A percentile compares a stretch with the other conserved stretches of the same genome.
Conservation (phyloP, 1,140 invertebrate species). For the Neelides sp. region DNA sequence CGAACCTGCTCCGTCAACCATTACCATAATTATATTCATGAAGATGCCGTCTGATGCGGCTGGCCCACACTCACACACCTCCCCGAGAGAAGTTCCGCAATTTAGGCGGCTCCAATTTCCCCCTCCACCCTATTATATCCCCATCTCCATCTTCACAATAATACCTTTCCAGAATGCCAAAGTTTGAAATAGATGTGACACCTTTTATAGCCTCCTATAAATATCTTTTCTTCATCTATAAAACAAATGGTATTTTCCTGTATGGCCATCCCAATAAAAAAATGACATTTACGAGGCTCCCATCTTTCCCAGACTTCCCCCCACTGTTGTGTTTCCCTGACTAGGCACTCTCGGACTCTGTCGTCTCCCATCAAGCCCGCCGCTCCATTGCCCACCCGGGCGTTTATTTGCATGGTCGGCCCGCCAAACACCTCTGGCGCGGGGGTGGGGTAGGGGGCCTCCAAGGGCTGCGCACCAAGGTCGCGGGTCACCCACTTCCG, state of each 20-base stretch:
- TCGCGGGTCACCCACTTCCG: no score
- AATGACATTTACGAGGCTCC: conserved; percentile 31
- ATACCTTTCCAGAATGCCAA: conserved; percentile 31
- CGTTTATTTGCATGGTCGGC: no score
- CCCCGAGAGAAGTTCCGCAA: no score
- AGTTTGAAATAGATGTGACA: conserved; percentile 34
- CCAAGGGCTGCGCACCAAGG: no score
- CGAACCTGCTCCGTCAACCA: conserved; percentile 21
- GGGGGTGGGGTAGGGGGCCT: no score
- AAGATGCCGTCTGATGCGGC: conserved; percentile 8
- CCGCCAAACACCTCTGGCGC: no score
- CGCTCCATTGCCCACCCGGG: no score
- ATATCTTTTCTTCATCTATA: conserved; percentile 33
- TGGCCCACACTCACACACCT: no score
- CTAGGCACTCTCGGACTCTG: background rate
- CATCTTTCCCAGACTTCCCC: conserved; percentile 16
- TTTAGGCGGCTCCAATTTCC: no score
- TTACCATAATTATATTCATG: conserved; percentile 28
- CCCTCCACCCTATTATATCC: conserved; percentile 27
- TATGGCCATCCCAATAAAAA: conserved; percentile 31
- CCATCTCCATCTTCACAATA: conserved; percentile 24
- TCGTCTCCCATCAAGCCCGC: conserved; percentile 2
- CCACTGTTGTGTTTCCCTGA: conserved; percentile 7
- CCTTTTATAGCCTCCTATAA: conserved; percentile 33
- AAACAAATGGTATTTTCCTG: conserved; percentile 35